A percentile compares a stretch with the other conserved stretches of the same genome.
Conservation (phyloP, 2,888 invertebrate species). For the Polylopha cassiicola region DNA sequence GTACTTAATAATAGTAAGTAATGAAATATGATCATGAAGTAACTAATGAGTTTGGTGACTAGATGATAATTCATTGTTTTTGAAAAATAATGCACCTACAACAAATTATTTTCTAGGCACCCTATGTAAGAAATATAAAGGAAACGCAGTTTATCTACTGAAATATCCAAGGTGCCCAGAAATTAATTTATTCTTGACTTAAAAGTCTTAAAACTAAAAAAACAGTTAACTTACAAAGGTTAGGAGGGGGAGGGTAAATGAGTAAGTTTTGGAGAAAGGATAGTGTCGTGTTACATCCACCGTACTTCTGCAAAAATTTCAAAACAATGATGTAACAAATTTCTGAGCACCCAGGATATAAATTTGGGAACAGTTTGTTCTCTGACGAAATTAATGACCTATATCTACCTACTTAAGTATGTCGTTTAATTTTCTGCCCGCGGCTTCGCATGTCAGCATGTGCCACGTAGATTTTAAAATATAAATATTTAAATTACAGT, state of each 20-base stretch:
- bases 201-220: background rate
- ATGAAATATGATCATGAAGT: too few species aligned
- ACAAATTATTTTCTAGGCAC: constrained; percentile 12
- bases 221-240: constrained; percentile 31
- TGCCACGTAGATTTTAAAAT: too few species aligned
- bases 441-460: too few species aligned
- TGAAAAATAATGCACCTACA: constrained; percentile 3
- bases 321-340: background rate
- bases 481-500: too few species aligned
- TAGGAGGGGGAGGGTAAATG: constrained; percentile 35
- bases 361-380: too few species aligned
- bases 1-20: too few species aligned
- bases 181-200: background rate
- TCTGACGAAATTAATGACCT: too few species aligned
- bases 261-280: constrained; percentile 36
- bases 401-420: too few species aligned
- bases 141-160: background rate
- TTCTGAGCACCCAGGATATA: constrained; percentile 22
- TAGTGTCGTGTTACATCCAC: constrained; percentile 54
- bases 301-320: constrained; percentile 60
- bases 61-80: background rate
- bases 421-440: too few species aligned
- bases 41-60: too few species aligned
- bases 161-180: constrained; percentile 21
- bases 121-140: background rate